Conservation (phyloP, 2,113 vertebrate species). For the Gavia stellata region DNA sequence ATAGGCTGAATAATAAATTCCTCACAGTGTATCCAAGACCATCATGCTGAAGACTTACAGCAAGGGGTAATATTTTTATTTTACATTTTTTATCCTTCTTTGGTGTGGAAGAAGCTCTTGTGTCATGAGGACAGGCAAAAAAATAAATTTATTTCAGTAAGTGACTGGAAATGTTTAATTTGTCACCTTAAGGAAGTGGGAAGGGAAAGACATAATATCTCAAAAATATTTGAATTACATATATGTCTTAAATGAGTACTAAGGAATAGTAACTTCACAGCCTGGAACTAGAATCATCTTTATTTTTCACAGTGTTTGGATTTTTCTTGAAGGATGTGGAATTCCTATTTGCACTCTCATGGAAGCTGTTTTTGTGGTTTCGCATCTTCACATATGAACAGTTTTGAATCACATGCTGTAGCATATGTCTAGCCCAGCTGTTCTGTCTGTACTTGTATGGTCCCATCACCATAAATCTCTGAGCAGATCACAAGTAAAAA, state of each 20-base stretch:
- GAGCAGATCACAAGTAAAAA: background rate
- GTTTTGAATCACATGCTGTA: conserved; percentile 7
- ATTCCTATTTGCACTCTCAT: background rate
- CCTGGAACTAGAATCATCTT: background rate
- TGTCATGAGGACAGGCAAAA: background rate
- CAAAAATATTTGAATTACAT: conserved; percentile 3
- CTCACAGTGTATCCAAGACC: background rate
- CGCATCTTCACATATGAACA: background rate
- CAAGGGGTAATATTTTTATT: background rate
- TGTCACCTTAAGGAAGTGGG: background rate
- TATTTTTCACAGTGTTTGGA: conserved; percentile 21
- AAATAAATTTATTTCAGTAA: background rate
- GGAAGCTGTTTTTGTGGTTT: conserved; percentile 20
- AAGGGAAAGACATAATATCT: background rate
- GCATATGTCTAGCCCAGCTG: conserved; percentile 36
- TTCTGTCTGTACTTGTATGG: background rate
- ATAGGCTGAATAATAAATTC: background rate
- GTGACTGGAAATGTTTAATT: background rate
- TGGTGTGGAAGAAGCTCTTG: background rate
- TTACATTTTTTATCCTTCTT: conserved; percentile 32
- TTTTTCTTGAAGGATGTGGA: conserved; percentile 12
- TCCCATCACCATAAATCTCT: background rate
- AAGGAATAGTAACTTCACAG: background rate
- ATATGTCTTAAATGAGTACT: background rate
- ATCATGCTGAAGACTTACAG: background rate